Percentiles rank a stretch among this genome's conserved stretches.
phyloP scores from a whole-genome alignment of 2,797 vertebrate species.

The Dendrocincla fuliginosa region DNA sequence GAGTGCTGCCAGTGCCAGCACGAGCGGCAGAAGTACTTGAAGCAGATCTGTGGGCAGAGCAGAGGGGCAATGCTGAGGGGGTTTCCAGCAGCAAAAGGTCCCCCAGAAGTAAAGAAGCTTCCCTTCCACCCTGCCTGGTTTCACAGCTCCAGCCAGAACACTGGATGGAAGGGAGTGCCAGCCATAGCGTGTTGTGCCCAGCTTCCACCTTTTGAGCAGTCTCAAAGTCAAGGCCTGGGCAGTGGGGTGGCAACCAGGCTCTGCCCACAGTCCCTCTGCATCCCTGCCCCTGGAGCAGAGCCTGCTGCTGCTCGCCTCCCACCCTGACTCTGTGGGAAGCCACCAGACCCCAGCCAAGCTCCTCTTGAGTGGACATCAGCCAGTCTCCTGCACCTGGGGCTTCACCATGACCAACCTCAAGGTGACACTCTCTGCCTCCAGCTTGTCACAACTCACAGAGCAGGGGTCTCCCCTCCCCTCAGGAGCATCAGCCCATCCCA shows the following conservation, averaged over 20 bases:
- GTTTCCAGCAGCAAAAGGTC: rapidly evolving
- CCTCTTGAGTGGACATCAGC: rapidly evolving
- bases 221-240: not conserved
- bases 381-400: rapidly evolving
- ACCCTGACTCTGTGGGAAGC: rapidly evolving
- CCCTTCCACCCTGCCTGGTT: rapidly evolving
- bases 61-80: rapidly evolving
- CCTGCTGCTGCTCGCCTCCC: not conserved
- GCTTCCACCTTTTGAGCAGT: not conserved
- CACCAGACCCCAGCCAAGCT: rapidly evolving
- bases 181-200: rapidly evolving
- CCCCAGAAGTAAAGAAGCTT: rapidly evolving
- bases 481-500: not conserved
- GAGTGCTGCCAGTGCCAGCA: conserved; percentile 99
- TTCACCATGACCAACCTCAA: not conserved
- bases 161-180: rapidly evolving
- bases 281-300: not conserved
- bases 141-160: rapidly evolving
- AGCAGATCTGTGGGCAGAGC: conserved; percentile 85
- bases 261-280: not conserved
- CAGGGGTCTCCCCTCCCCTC: not conserved
- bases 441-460: rapidly evolving
- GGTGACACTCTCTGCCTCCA: not conserved
- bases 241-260: not conserved
- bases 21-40: conserved; percentile 98